A percentile compares a stretch with the other conserved stretches of the same genome.
phyloP scores from a whole-genome alignment of 30 jellyfish, hydroid and myxozoan genomes.

The Turritopsis dohrnii region DNA sequence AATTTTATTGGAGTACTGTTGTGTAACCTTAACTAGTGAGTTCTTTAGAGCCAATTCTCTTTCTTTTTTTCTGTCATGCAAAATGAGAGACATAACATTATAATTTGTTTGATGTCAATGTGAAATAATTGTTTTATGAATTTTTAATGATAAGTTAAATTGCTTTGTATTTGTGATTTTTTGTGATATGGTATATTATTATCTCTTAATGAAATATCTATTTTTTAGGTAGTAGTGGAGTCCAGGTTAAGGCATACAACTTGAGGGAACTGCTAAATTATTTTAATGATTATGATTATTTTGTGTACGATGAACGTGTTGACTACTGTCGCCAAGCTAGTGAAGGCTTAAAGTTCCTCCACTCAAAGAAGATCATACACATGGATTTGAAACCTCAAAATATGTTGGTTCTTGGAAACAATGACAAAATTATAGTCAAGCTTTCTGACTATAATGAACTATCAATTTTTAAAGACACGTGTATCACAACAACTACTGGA shows the following conservation, averaged over 20 bases:
- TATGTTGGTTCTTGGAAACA: background rate
- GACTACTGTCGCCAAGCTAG: constrained; percentile 3
- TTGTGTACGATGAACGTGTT: background rate
- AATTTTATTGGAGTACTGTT: background rate
- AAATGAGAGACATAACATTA: too few species aligned
- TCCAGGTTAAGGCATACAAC: background rate
- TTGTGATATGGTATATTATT: too few species aligned
- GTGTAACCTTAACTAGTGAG: background rate
- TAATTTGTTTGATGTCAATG: too few species aligned
- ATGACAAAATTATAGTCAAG: background rate
- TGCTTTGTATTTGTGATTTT: too few species aligned
- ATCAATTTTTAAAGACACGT: constrained; percentile 3
- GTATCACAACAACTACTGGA: background rate
- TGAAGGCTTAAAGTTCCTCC: background rate
- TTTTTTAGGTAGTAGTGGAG: background rate
- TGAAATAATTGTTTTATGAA: too few species aligned
- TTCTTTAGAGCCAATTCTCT: background rate
- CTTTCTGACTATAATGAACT: background rate
- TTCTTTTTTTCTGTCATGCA: too few species aligned
- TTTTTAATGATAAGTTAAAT: too few species aligned
- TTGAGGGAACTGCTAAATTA: constrained; percentile 3
- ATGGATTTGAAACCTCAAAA: background rate
- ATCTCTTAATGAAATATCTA: too few species aligned
- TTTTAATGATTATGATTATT: background rate
- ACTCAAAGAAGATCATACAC: background rate